phyloP scores from a whole-genome alignment of 2,888 invertebrate genomes.

The Mimumesa dahlbomi region DNA sequence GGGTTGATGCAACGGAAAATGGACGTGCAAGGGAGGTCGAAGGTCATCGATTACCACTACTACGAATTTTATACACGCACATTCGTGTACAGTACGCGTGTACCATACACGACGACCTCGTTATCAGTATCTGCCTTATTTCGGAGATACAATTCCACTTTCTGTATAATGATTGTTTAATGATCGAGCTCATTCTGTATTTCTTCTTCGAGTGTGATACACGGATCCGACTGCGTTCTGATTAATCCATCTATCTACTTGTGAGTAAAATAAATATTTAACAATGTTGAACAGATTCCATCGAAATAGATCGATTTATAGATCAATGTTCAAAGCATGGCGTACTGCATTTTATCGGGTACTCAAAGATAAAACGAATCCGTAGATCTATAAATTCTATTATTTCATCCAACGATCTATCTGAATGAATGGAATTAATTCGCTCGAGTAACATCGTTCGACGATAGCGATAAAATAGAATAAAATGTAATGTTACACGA shows the following conservation, averaged over 20 bases:
- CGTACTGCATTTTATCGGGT: no score
- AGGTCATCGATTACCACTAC: slow-evolving; percentile 20
- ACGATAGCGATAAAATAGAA: no score
- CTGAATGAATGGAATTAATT: no score
- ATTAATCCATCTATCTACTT: not conserved
- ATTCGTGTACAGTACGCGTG: slow-evolving; percentile 29
- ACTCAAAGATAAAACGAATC: no score
- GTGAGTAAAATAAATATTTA: no score
- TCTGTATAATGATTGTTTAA: slow-evolving; percentile 33
- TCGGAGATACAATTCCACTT: slow-evolving; percentile 47
- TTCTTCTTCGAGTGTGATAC: slow-evolving; percentile 21
- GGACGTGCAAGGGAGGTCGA: slow-evolving; percentile 10
- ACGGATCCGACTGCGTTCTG: not conserved
- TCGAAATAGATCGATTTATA: no score
- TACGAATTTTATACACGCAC: slow-evolving; percentile 7
- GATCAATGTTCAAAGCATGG: no score
- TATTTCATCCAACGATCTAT: no score
- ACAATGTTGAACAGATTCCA: no score
- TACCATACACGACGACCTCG: slow-evolving; percentile 85
- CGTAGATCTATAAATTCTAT: no score
- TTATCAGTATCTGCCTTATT: slow-evolving; percentile 85
- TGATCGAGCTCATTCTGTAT: slow-evolving; percentile 25
- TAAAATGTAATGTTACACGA: no score
- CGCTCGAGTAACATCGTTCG: no score
- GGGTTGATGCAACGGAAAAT: slow-evolving; percentile 7